Conservation (phyloP, 2,797 vertebrate genomes). For the Arctocebus calabarensis region DNA sequence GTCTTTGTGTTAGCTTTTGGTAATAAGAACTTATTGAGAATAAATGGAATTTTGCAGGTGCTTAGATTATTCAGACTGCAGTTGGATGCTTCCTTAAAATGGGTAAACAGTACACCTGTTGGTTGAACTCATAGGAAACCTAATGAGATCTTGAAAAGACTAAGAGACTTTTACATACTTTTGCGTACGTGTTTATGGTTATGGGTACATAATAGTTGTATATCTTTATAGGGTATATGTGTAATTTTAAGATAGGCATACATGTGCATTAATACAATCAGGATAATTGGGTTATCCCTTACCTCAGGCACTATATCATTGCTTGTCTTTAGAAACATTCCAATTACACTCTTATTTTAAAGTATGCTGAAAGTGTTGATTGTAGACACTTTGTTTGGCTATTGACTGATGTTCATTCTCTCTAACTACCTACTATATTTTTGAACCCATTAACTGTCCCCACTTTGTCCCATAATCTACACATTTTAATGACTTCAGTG, state of each 20-base stretch:
- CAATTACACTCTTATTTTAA: neutral
- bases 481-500: constrained; percentile 80
- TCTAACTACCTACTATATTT: neutral
- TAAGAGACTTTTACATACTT: neutral
- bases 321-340: neutral
- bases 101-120: neutral
- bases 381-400: neutral
- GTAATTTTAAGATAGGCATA: neutral
- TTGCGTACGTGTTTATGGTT: neutral
- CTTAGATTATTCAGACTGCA: neutral
- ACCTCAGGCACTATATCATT: neutral
- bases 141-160: neutral
- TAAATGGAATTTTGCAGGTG: constrained; percentile 8
- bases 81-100: neutral
- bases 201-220: neutral
- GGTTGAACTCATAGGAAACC: neutral
- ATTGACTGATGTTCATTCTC: neutral
- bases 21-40: neutral
- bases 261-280: neutral
- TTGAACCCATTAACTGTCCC: neutral
- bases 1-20: neutral
- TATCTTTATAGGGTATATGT: neutral
- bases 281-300: neutral
- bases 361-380: neutral
- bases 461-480: constrained; percentile 5